Base-by-base conservation (phyloP, 2,888 invertebrate genomes). In the Megastigmus dorsalis region DNA sequence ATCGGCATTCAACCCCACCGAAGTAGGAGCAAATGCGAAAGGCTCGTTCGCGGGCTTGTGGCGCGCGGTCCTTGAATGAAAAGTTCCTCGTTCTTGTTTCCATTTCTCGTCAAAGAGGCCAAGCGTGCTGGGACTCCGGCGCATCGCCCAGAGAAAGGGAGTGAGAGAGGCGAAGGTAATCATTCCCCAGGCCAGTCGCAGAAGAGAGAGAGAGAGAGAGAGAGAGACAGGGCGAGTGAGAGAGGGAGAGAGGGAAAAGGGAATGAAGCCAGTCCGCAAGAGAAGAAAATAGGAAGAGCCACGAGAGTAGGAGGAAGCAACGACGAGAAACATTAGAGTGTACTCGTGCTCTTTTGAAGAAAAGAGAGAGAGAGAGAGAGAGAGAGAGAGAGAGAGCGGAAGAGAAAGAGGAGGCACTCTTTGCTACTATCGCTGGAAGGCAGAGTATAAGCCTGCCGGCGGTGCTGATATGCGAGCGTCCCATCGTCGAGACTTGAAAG, bases 51-150 rank as follows among this genome's bases (percentile, higher is more conserved):
- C n/a, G n/a, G 10, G 45, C 57, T 66, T 50, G 18, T 18, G 63
- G 18, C 26, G 63, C 63, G 45, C 62, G 59, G 57, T 55, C 66
- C 63, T 76, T 65, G 65, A 75, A 75, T 74, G 68, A 71, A 77
- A 77, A 77, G 71, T 77, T 63, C 62, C 52, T 59, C 45, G 20
- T 48, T 70, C 73, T 71, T 78, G 72, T 77, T 78, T 78, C 77
- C 69, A 77, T 77, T 73, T 77, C 65, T 77, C 73, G 76, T 75
- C 74, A 74, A 78, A 75, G 74, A 78, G 75, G 72, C 75, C 68
- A 70, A 71, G 62, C 70, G 54, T 67, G 20, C n/a, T 18, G 28
- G 33, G 38, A 38, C n/a, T n/a, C n/a, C 36, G 10, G 36, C 50
- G 20, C 30, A 54, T 20, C 50, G 50, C n/a, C n/a, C n/a, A n/a